A percentile compares a stretch with the other conserved stretches of the same genome.
Evolutionary conservation across 2,113 vertebrate genomes (phyloP).

Genomic region (Cryptotis parvus): DNA sequence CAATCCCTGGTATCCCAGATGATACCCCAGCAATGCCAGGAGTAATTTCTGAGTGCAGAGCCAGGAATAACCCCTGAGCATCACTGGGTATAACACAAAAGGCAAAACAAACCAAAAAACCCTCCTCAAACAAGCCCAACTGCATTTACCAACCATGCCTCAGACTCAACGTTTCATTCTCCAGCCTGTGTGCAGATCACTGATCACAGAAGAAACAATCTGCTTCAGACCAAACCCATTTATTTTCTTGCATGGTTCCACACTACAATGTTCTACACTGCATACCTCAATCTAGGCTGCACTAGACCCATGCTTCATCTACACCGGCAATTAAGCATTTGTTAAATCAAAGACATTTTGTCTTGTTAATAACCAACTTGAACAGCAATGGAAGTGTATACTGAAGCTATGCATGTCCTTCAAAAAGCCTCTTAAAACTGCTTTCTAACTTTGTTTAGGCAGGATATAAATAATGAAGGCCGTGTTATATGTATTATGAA

Average conservation of each 20-base stretch:
- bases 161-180: background rate
- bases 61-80: too few species aligned
- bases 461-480: slow-evolving; percentile 48
- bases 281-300: background rate
- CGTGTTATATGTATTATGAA: slow-evolving; percentile 26
- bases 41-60: too few species aligned
- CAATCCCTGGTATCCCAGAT: too few species aligned
- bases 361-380: background rate
- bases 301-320: background rate
- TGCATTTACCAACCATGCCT: too few species aligned
- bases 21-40: too few species aligned
- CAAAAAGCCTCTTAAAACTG: background rate
- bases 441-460: background rate
- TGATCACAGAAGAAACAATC: background rate
- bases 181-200: background rate
- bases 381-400: slow-evolving; percentile 29
- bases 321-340: background rate
- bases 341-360: background rate
- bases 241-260: background rate
- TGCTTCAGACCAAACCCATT: background rate
- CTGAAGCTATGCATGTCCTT: background rate
- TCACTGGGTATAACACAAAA: too few species aligned
- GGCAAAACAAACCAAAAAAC: too few species aligned
- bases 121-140: too few species aligned
- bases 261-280: background rate